Evolutionary conservation across 2,888 invertebrate genomes (phyloP), one percentile per base, ranked within the genome.

Genomic region (Chesias legatella): DNA sequence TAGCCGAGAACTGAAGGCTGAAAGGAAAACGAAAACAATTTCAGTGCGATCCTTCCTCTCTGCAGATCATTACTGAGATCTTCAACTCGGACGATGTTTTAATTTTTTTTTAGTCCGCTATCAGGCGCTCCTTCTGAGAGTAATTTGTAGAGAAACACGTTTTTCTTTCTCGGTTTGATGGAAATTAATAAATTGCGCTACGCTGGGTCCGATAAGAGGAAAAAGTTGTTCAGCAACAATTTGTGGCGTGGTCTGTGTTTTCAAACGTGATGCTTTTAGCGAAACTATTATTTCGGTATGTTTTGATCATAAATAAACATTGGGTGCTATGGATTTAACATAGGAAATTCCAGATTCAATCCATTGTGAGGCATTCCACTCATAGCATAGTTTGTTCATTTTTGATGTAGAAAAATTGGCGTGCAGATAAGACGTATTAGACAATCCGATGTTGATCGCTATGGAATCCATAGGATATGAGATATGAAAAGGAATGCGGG

Each of bases 21-120:
- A 64, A 67, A 68, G 62, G 63, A 73, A 73, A 75, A 75, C 64
- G 67, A 77, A 79, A 78, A 79, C 73, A 76, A 77, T 79, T 70
- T 71, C 67, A 67, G 62, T 65, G 61, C 72, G 67, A 70, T 72
- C 61, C 54, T 59, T 58, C 61, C 60, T 60, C 61, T 49, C 67
- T 56, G 64, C 63, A 72, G 75, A 78, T 79, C 77, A 78, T 79
- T 79, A 77, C 71, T 61, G 67, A 56, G 65, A 74, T 76, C 70
- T 73, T 61, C 64, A 71, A 67, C 67, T 67, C 62, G 57, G 56
- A 63, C 59, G 60, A 60, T 60, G 67, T 66, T 69, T 68, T 67
- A 68, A 66, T 70, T 67, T 68, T 73, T 69, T n/a, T 66, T 62
- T 58, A 57, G 58, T 63, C 63, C 56, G 56, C 61, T 65, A 67